A percentile compares a stretch with the other conserved stretches of the same genome.
These are phyloP conservation scores for Meriones unguiculatus DNA, from an alignment of 2,113 vertebrate species.

Conservation along the genomic window DNA sequence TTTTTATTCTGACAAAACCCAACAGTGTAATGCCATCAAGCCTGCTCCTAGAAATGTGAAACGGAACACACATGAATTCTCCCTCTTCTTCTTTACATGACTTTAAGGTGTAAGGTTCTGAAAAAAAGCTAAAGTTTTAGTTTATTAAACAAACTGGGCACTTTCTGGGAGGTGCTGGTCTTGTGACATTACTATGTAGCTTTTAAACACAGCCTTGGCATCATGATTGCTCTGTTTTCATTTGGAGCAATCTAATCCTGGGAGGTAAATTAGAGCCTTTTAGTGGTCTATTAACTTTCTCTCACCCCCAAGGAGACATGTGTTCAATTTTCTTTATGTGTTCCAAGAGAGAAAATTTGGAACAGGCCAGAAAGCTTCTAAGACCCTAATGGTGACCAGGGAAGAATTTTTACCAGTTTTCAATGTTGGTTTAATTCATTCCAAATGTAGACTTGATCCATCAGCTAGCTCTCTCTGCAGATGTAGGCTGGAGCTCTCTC, in stretches of 20 bases:
- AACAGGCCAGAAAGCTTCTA: constrained; percentile 21
- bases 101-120: not conserved
- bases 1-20: constrained; percentile 40
- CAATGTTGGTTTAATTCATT: constrained; percentile 54
- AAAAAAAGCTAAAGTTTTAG: constrained; percentile 32
- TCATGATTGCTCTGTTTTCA: constrained; percentile 62
- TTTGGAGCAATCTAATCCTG: constrained; percentile 62
- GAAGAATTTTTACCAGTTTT: constrained; percentile 41
- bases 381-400: constrained; percentile 8
- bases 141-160: not conserved
- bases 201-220: constrained; percentile 52
- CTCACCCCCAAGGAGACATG: constrained; percentile 32
- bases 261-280: constrained; percentile 55
- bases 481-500: not conserved
- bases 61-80: not conserved
- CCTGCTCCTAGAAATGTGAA: not conserved
- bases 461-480: not conserved
- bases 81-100: not conserved
- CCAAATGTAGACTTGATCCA: constrained; percentile 38
- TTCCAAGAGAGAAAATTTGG: constrained; percentile 63
- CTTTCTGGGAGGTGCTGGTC: constrained; percentile 13
- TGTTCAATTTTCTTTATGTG: constrained; percentile 60
- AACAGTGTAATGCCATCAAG: constrained; percentile 30
- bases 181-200: constrained; percentile 30
- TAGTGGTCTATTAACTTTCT: constrained; percentile 67